Base-by-base conservation (phyloP, 2,888 invertebrate genomes). In the Drosophila ezoana region DNA sequence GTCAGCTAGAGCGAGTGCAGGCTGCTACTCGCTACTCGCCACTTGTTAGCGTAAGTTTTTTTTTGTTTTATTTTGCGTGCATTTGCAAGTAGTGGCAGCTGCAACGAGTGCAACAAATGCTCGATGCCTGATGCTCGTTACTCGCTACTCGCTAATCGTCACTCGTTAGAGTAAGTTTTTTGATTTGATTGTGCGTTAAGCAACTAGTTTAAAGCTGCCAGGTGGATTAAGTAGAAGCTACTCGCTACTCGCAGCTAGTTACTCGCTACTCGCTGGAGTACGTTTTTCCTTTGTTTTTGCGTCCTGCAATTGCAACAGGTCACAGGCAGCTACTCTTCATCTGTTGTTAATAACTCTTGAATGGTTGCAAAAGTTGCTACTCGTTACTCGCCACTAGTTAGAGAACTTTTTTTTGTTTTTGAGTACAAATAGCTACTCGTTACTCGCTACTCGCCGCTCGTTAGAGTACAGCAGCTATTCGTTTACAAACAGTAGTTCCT, bases 1-100 rank as follows among this genome's bases (percentile, higher is more conserved):
- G 52, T 14, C 35, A 52, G 59, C 56, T 60, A 58, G 60, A 70
- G 23, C 48, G 48, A 70, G 66, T 57, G 33, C 41, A 9, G 23
- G 20, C 49, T 23, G 49, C 37, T 51, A 37, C 37, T 49, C 49
- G 52, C 18, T 10, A 3, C n/a, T 49, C 13, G 48, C n/a, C 18
- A 51, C 49, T 37, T 23, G 51, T 11, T 35, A 33, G 20, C 1
- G n/a, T 49, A 8, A 4, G 48, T 6, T n/a, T 20, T n/a, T n/a
- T 14, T 32, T 2, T 14, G 11, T 20, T 13, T 43, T 43, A 20
- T 20, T 11, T 43, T 14, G 16, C 41, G 20, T 41, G 18, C 11
- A 10, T 10, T 18, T n/a, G 3, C 18, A 4, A 33, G 37, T 56
- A 41, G n/a, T 45, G 13, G 13, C 11, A 33, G 41, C 10, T 23